Conservation (phyloP, 2,797 vertebrate species). For the Oryzias dopingdopingensis region DNA sequence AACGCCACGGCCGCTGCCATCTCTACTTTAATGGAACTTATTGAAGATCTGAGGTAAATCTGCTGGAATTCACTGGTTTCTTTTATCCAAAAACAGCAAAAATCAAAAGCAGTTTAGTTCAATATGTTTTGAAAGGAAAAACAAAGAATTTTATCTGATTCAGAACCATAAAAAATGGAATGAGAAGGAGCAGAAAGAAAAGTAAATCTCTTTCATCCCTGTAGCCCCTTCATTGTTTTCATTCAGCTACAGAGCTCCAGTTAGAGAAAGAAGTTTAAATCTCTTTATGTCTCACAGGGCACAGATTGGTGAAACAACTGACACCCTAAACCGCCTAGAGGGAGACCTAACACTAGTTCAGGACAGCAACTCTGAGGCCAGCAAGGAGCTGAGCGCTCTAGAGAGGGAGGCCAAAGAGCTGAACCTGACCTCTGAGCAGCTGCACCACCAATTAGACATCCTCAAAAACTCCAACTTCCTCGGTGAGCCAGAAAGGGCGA, state of each 20-base stretch:
- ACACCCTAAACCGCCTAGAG: constrained; percentile 86
- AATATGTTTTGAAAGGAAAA: too few species aligned
- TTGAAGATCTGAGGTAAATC: constrained; percentile 82
- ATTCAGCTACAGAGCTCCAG: not conserved
- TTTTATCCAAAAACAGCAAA: not conserved
- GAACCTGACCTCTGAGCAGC: constrained; percentile 85
- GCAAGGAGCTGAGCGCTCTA: constrained; percentile 83
- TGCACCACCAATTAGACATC: constrained; percentile 82
- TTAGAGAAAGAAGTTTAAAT: constrained; percentile 2
- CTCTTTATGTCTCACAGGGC: constrained; percentile 62
- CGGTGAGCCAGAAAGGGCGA: constrained; percentile 71
- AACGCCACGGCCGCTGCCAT: constrained; percentile 83
- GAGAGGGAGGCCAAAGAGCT: constrained; percentile 86
- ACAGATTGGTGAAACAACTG: constrained; percentile 87
- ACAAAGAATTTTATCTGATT: too few species aligned
- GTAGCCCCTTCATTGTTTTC: not conserved
- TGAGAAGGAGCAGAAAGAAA: too few species aligned
- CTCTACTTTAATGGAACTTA: constrained; percentile 80
- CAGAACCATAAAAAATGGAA: too few species aligned
- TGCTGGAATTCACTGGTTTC: not conserved
- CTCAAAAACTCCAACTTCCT: constrained; percentile 96
- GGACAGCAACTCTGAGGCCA: constrained; percentile 89
- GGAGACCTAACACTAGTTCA: constrained; percentile 86
- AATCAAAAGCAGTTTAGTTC: not conserved
- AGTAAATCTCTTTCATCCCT: too few species aligned